These are phyloP conservation scores for Machimus atricapillus DNA, from an alignment of 2,888 invertebrate species.

Conservation along the genomic window DNA sequence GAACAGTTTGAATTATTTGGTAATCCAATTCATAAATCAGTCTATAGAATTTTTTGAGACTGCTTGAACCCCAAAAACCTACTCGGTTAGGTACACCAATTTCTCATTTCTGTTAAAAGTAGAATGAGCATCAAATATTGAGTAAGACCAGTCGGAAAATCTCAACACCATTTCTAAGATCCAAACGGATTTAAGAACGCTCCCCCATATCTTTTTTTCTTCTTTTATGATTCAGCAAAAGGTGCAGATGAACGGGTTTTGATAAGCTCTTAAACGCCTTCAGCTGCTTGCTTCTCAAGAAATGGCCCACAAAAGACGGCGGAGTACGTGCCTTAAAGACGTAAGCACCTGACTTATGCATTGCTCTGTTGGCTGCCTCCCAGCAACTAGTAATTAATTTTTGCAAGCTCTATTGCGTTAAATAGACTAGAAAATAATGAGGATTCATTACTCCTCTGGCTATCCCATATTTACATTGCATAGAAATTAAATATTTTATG, in stretches of 20 bases:
- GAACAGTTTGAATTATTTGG: background rate
- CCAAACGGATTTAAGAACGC: background rate
- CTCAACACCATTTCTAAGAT: background rate
- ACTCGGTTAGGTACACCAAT: background rate
- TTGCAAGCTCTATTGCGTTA: background rate
- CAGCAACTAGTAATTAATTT: background rate
- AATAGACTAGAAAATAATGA: background rate
- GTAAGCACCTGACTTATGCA: background rate
- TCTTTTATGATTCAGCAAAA: background rate
- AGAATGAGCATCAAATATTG: background rate
- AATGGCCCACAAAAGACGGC: background rate
- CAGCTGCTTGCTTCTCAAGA: background rate
- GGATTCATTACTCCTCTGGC: background rate
- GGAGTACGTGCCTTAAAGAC: background rate
- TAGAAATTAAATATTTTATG: background rate
- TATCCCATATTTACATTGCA: background rate
- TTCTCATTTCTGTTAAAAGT: background rate
- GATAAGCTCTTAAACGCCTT: background rate
- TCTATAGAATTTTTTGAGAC: background rate
- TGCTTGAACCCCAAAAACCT: background rate
- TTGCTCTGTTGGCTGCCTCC: background rate
- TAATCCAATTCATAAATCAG: background rate
- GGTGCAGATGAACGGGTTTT: background rate
- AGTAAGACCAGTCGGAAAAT: background rate
- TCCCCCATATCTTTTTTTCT: background rate